Base-by-base conservation (phyloP, 2,888 invertebrate genomes). In the Dorcus parallelipipedus region DNA sequence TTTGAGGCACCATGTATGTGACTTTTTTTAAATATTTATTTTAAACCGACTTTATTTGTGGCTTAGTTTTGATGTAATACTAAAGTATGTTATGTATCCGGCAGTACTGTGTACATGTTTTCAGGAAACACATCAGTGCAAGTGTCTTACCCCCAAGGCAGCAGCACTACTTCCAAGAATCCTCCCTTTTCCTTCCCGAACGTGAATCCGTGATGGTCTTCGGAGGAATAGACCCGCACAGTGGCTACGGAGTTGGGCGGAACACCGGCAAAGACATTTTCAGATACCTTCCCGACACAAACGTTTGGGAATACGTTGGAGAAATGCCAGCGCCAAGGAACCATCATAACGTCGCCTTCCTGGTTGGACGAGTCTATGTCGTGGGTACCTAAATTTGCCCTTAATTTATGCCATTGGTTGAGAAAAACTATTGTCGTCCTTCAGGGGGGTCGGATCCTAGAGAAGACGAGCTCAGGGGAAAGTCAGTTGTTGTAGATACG, bases 271-370 rank as follows among this genome's bases (percentile, higher is more conserved):
- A 83, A 69, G 83, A 85, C 69, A 85, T 89, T 48, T 79, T 76
- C 64, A 65, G 84, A 65, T 88, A 84, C 65, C 81, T 84, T 64
- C 83, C 85, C 0, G 80, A 81, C 7, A 78, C 78, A 5, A 87
- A 87, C 71, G 75, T 78, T 10, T 90, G 90, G 90, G 85, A 86
- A 66, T 80, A 81, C 66, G 85, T 87, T 0, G 86, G 86, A 3
- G 84, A 84, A 61, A 80, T 90, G 60, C 89, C 89, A 0, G 86
- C 86, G 68, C 86, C 89, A 0, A 80, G 89, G 58, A 86, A 87
- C 70, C 87, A 88, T 70, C 89, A 89, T 71, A 83, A 85, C 0
- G 83, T 86, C 0, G 84, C 82, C 10, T 85, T 86, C 67, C 76
- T 86, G 48, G 81, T 83, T 67, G 87, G 86, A 56, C 81, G 84